Base-by-base conservation (phyloP, 2,113 vertebrate genomes). In the Engystomops pustulosus region DNA sequence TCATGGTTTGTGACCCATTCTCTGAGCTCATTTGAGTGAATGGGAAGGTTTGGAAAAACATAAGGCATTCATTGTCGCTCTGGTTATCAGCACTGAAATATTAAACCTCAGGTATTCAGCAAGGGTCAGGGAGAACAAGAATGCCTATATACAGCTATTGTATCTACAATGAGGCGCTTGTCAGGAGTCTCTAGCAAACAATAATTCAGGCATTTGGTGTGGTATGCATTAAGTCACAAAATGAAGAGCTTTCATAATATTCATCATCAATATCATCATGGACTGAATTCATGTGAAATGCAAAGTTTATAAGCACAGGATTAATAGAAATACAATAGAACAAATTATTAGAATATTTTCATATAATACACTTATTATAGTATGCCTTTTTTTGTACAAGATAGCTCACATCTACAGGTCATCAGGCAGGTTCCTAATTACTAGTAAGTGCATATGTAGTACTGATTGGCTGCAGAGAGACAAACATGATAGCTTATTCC, bases 31-130 rank as follows among this genome's bases (percentile, higher is more conserved):
- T 90, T 91, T 89, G 85, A 74, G 88, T 68, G 85, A 88, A 12
- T n/a, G 81, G 38, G 85, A 80, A 88, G 86, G 25, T 17, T 71
- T 83, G 71, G 15, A 44, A 86, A 65, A 90, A 89, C 83, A 92
- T 90, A 92, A 93, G 89, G 86, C 79, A 1, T 38, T 85, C 85
- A 91, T 81, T 93, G 89, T 93, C 83, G 86, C 69, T 45, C 67
- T 84, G 82, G 85, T 90, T 87, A 91, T 89, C 80, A 88, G 87
- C 81, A 84, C 80, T 87, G 89, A 93, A 92, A 93, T 60, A 89
- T 88, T 89, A 92, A 86, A 91, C 89, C 87, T 85, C 49, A 87
- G 85, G 83, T 87, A 92, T 90, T 88, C 88, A 85, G 85, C 71
- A 88, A 67, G 86, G 79, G 79, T 83, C 86, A 87, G 51, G 83